Conservation (phyloP, 1,140 invertebrate genomes). For the Euwallacea similis region DNA sequence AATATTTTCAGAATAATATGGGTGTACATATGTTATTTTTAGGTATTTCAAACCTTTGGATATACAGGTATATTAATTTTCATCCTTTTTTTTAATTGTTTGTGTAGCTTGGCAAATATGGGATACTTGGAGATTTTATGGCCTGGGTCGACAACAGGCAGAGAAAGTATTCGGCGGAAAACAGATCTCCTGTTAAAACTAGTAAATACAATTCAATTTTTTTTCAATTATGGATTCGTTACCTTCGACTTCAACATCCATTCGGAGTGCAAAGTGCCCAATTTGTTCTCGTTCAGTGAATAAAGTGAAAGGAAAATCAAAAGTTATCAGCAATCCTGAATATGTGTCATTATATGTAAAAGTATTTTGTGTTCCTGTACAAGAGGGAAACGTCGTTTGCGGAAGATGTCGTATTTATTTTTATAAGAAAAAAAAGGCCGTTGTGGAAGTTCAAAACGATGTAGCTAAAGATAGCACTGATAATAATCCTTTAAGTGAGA, state of each 20-base stretch:
- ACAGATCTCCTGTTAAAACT: too few species aligned
- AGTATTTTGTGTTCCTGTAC: conserved; percentile 1
- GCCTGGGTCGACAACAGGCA: too few species aligned
- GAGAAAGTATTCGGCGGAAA: too few species aligned
- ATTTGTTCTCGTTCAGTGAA: conserved; percentile 4
- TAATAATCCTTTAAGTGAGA: background rate
- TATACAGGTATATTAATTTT: too few species aligned
- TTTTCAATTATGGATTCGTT: background rate
- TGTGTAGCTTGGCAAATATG: too few species aligned
- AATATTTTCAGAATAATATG: conserved; percentile 1
- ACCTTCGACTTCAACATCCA: background rate
- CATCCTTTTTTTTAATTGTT: too few species aligned
- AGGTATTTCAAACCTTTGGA: too few species aligned
- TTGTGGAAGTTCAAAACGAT: background rate
- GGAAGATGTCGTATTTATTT: conserved; percentile 5
- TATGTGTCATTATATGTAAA: background rate
- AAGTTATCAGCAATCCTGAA: conserved; percentile 5
- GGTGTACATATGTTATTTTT: background rate
- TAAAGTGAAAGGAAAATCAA: conserved; percentile 6
- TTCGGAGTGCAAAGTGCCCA: conserved; percentile 1
- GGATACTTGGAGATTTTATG: too few species aligned
- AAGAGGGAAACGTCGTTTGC: conserved; percentile 1
- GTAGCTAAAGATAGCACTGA: conserved; percentile 1
- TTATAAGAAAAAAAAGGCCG: conserved; percentile 3
- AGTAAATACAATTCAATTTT: background rate